Evolutionary conservation across 2,888 invertebrate genomes (phyloP).

Genomic region (Heliconius hortense): DNA sequence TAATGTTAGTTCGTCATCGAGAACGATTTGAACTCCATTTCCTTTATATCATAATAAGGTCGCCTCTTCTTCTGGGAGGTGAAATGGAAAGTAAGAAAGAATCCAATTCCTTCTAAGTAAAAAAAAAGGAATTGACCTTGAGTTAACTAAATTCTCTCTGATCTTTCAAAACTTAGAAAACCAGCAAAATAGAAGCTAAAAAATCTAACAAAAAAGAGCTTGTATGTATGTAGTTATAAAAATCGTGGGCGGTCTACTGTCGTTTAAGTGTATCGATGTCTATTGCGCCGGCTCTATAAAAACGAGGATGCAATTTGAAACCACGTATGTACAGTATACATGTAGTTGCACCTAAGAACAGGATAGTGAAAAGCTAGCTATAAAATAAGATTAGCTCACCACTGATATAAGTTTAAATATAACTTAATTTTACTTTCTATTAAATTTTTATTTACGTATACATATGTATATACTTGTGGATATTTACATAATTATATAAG

Average conservation of each 20-base stretch:
- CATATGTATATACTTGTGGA: too few relatives aligned
- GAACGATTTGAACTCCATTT: too few relatives aligned
- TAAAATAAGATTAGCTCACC: conserved; percentile 13
- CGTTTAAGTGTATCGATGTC: conserved; percentile 26
- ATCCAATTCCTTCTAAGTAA: too few relatives aligned
- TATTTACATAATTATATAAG: too few relatives aligned
- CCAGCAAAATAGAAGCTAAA: background rate
- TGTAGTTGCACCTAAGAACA: conserved; percentile 14
- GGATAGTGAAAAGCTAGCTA: conserved; percentile 10
- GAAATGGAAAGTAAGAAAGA: too few relatives aligned
- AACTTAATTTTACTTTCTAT: background rate
- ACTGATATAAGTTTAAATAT: background rate
- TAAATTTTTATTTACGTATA: background rate
- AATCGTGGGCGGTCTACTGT: conserved; percentile 15
- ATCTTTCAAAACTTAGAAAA: too few relatives aligned
- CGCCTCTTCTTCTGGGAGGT: too few relatives aligned
- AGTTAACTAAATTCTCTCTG: too few relatives aligned
- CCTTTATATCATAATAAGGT: too few relatives aligned
- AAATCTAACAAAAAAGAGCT: background rate
- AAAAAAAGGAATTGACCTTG: too few relatives aligned
- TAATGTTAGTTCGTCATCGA: too few relatives aligned
- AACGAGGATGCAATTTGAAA: conserved; percentile 35
- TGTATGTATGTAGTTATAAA: background rate
- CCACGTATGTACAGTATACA: conserved; percentile 3
- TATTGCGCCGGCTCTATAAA: conserved; percentile 33